A percentile compares a stretch with the other conserved stretches of the same genome.
Conservation (phyloP, 37 sponge, comb jelly and placozoan species). For the Dysidea cf. avara region DNA sequence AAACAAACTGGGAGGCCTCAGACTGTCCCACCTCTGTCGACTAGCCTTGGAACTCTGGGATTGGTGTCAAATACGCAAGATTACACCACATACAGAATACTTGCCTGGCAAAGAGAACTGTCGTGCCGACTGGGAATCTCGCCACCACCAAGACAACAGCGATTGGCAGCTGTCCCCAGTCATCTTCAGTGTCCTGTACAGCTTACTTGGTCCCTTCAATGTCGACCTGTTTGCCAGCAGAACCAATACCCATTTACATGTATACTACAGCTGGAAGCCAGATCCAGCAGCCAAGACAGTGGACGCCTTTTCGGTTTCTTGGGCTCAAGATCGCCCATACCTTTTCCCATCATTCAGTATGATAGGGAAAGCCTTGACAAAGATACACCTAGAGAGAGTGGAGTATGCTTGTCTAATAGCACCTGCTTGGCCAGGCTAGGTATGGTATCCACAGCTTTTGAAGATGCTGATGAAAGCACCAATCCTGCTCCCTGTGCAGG, state of each 20-base stretch:
- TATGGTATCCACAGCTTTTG: constrained; percentile 27
- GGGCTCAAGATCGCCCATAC: constrained; percentile 8
- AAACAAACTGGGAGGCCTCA: constrained; percentile 25
- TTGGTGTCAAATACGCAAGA: constrained; percentile 5
- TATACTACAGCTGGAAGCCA: constrained; percentile 27
- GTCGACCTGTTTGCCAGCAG: constrained; percentile 11
- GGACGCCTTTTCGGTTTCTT: constrained; percentile 4
- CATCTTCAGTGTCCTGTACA: background rate
- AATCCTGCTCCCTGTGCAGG: background rate
- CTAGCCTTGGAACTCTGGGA: constrained; percentile 28
- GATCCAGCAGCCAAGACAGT: too few relatives aligned
- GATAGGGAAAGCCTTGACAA: constrained; percentile 8
- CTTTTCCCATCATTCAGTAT: too few relatives aligned
- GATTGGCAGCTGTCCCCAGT: constrained; percentile 16
- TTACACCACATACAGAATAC: constrained; percentile 17
- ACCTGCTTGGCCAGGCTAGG: constrained; percentile 7
- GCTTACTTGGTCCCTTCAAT: constrained; percentile 12
- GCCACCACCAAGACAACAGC: background rate
- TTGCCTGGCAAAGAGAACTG: constrained; percentile 24
- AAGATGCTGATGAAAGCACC: background rate
- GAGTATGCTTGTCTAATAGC: background rate
- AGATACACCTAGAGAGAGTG: background rate
- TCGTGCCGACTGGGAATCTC: constrained; percentile 24
- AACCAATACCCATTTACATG: constrained; percentile 2
- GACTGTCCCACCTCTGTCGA: background rate